These are phyloP conservation scores for Neuroscelio doddi DNA, from an alignment of 2,888 invertebrate species.

Conservation along the genomic window DNA sequence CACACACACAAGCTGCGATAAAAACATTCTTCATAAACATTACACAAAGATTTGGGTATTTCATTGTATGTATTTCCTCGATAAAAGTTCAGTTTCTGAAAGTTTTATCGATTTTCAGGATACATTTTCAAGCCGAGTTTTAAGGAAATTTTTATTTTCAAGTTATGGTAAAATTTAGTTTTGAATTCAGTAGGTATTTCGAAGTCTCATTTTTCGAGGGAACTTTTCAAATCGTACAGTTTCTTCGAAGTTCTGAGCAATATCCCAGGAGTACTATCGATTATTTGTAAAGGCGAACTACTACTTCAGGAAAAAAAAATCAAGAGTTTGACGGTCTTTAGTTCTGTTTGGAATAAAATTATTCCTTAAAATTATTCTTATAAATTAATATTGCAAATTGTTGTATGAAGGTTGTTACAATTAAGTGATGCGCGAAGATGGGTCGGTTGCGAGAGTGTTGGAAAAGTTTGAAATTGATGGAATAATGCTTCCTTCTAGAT, in stretches of 20 bases:
- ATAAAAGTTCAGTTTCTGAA: not conserved
- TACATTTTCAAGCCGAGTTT: too few relatives aligned
- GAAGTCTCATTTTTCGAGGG: not conserved
- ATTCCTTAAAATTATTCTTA: not conserved
- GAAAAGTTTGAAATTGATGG: conserved; percentile 4
- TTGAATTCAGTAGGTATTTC: too few relatives aligned
- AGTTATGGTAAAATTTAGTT: too few relatives aligned
- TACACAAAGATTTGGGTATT: too few relatives aligned
- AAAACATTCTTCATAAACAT: too few relatives aligned
- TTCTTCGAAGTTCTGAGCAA: not conserved
- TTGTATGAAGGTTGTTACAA: not conserved
- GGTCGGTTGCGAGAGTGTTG: not conserved
- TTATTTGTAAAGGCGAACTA: not conserved
- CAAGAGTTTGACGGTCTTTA: not conserved
- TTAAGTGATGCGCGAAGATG: not conserved
- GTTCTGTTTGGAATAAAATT: not conserved
- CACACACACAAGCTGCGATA: too few relatives aligned
- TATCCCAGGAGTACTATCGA: not conserved
- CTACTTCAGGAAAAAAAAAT: not conserved
- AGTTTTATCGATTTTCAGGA: too few relatives aligned
- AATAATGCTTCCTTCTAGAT: too few relatives aligned
- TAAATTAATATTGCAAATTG: not conserved
- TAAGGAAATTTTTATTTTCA: too few relatives aligned
- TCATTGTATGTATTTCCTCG: not conserved
- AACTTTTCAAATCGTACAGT: conserved; percentile 4